Conservation (phyloP, 2,113 vertebrate species). For the Mesembrinibis cayennensis region DNA sequence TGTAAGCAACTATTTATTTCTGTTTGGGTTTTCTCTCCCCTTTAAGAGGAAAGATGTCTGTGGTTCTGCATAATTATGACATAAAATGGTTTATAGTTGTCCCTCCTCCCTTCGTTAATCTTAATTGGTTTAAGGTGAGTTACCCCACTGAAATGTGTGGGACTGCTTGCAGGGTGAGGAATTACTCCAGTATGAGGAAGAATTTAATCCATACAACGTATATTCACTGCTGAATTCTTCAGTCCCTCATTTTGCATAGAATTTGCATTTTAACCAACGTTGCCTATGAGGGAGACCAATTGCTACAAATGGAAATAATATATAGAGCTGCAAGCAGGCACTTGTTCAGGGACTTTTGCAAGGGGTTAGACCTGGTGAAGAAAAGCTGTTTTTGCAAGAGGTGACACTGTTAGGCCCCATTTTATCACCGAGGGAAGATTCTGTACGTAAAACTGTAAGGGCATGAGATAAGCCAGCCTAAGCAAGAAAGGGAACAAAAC, state of each 20-base stretch:
- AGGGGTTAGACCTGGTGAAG: not conserved
- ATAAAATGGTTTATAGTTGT: not conserved
- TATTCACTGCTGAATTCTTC: not conserved
- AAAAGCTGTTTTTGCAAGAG: not conserved
- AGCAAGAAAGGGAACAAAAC: conserved; percentile 4
- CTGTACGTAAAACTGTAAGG: not conserved
- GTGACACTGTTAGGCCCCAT: not conserved
- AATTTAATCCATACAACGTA: not conserved
- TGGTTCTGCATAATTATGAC: not conserved
- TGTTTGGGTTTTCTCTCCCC: not conserved
- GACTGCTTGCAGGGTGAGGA: not conserved
- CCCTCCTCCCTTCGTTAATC: not conserved
- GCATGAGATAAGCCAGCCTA: not conserved
- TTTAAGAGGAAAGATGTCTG: not conserved
- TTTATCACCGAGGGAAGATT: not conserved
- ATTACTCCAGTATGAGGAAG: not conserved
- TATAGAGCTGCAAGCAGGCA: not conserved
- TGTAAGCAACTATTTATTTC: not conserved
- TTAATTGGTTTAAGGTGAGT: not conserved
- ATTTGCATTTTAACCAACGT: not conserved
- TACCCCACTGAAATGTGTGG: not conserved
- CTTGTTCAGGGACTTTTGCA: not conserved
- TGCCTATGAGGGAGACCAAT: not conserved
- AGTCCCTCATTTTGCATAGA: not conserved
- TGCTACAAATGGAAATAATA: not conserved